Conservation (phyloP, 2,113 vertebrate species). For the Pristiophorus japonicus region DNA sequence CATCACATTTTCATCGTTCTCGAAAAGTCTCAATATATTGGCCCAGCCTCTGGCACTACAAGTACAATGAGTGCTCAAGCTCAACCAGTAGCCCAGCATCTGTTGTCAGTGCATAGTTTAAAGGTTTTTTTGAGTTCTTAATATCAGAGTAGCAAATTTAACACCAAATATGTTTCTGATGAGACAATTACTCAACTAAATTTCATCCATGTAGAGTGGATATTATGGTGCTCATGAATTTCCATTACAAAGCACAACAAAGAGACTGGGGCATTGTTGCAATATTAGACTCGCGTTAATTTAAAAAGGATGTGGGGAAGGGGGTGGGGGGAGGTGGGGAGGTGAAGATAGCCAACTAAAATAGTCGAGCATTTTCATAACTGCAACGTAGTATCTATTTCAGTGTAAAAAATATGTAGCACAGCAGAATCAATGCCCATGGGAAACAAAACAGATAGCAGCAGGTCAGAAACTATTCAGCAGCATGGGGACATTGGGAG, state of each 20-base stretch:
- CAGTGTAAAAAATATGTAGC: no score
- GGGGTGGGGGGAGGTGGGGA: no score
- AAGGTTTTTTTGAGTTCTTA: background rate
- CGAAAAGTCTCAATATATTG: background rate
- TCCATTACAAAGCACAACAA: background rate
- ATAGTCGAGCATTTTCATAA: background rate
- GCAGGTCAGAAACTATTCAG: no score
- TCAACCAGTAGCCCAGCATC: background rate
- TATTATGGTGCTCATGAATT: background rate
- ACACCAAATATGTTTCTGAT: background rate
- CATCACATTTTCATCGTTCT: background rate
- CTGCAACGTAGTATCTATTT: background rate
- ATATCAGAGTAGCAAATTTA: background rate
- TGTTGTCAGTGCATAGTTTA: conserved; percentile 18
- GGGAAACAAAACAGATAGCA: no score
- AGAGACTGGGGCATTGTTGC: background rate
- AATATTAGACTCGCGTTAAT: background rate
- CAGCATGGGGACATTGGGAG: no score
- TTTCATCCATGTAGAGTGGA: background rate
- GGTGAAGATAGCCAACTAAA: background rate
- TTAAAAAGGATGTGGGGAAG: no score
- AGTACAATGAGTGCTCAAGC: background rate
- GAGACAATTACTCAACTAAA: background rate
- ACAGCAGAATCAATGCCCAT: no score
- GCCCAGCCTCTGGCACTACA: background rate